Evolutionary conservation across 2,797 vertebrate species (phyloP).

Genomic region (Meriones psammophilus): DNA sequence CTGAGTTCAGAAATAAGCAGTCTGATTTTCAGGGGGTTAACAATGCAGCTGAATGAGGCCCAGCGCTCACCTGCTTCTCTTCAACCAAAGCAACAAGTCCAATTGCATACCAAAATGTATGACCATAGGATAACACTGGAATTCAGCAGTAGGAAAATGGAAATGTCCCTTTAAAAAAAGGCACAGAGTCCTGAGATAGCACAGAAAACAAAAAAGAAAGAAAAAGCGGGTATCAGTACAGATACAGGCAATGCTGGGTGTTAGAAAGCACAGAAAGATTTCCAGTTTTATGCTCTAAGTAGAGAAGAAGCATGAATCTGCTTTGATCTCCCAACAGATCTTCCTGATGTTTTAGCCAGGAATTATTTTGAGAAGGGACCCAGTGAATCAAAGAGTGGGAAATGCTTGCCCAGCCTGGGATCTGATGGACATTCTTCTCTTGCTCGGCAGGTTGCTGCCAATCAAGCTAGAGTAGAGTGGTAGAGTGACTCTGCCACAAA

Average conservation of each 20-base stretch:
- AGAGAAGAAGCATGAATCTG: not conserved
- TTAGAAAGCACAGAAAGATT: not conserved
- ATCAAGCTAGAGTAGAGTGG: not conserved
- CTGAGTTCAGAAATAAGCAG: not conserved
- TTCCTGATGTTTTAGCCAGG: not conserved
- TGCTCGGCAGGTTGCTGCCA: not conserved
- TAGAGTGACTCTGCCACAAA: not conserved
- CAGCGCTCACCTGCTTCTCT: not conserved
- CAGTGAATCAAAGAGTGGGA: not conserved
- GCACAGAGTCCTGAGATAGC: not conserved
- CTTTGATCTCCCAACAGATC: not conserved
- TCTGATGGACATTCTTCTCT: not conserved
- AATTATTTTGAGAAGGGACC: not conserved
- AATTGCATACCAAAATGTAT: not conserved
- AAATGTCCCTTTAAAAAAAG: not conserved
- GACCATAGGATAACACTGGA: not conserved
- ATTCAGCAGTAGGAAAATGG: not conserved
- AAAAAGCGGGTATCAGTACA: too few relatives aligned
- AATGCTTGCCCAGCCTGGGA: not conserved
- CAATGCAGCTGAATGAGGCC: not conserved
- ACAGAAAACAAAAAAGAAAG: not conserved
- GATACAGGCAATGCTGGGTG: not conserved
- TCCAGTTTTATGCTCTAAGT: not conserved
- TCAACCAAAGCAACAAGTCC: not conserved
- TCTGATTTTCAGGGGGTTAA: not conserved